phyloP scores from a whole-genome alignment of 2,888 invertebrate genomes.

The Brachypterus glaber region DNA sequence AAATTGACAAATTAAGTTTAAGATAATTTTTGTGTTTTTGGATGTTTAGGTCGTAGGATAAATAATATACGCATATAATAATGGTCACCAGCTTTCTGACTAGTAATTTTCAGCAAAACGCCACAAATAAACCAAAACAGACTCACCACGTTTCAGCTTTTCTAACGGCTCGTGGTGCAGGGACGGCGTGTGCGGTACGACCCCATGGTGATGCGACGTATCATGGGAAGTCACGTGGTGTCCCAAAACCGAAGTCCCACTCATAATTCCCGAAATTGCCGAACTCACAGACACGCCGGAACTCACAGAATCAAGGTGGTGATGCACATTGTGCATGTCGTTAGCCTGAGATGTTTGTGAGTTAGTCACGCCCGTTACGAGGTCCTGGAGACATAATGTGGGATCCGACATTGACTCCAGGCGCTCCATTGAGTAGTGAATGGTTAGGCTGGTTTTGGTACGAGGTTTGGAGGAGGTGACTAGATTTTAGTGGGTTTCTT shows the following conservation, averaged over 20 bases:
- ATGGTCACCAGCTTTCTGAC: no score
- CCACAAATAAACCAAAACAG: conserved; percentile 21
- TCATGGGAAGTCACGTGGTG: conserved; percentile 40
- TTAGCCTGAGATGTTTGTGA: conserved; percentile 45
- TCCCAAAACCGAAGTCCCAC: conserved; percentile 41
- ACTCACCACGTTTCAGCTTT: conserved; percentile 72
- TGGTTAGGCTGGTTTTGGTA: no score
- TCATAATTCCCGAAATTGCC: conserved; percentile 50
- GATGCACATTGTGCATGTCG: conserved; percentile 44
- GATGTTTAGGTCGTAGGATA: no score
- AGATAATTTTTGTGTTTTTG: no score
- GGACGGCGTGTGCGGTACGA: conserved; percentile 49
- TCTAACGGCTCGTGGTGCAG: conserved; percentile 63
- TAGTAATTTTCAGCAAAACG: no score
- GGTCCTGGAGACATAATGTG: conserved; percentile 65
- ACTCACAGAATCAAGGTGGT: conserved; percentile 48
- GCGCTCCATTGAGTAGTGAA: conserved; percentile 56
- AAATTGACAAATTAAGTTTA: no score
- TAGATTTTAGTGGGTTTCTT: background rate
- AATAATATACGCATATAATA: no score
- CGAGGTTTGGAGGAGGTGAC: background rate
- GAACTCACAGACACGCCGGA: conserved; percentile 49
- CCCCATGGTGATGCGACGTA: conserved; percentile 49
- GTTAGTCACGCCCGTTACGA: conserved; percentile 53
- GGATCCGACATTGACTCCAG: conserved; percentile 61